These are phyloP conservation scores for Centropus bengalensis DNA, from an alignment of 2,113 vertebrate genomes.

Conservation along the genomic window DNA sequence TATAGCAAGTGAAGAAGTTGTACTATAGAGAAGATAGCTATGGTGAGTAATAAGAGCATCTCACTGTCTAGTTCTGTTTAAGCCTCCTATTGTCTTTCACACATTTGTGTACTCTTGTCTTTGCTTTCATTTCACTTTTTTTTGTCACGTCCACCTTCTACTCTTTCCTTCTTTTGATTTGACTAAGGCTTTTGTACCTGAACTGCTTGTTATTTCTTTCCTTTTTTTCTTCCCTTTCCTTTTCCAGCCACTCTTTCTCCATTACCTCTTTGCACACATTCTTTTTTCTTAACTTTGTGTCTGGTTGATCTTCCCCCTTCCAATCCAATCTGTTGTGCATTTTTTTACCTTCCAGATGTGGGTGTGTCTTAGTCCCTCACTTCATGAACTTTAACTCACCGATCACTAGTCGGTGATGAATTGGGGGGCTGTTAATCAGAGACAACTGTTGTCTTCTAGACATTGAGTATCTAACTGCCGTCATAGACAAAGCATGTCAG, in stretches of 20 bases:
- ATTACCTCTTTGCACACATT: background rate
- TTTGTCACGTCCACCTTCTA: background rate
- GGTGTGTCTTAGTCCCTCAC: background rate
- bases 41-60: constrained; percentile 1
- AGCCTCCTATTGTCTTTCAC: background rate
- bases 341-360: background rate
- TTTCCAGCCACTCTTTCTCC: background rate
- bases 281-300: background rate
- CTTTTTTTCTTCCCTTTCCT: background rate
- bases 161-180: background rate
- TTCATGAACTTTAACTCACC: background rate
- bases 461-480: background rate
- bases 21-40: background rate
- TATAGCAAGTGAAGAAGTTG: background rate
- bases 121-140: background rate
- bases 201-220: background rate
- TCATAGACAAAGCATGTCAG: background rate
- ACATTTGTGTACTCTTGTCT: background rate
- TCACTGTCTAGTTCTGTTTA: background rate
- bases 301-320: background rate
- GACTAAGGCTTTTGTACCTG: background rate
- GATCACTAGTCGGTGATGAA: background rate
- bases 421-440: background rate
- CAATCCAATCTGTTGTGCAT: background rate
- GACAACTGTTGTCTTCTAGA: background rate